phyloP scores from a whole-genome alignment of 2,113 vertebrate genomes.

The Chroicocephalus ridibundus region DNA sequence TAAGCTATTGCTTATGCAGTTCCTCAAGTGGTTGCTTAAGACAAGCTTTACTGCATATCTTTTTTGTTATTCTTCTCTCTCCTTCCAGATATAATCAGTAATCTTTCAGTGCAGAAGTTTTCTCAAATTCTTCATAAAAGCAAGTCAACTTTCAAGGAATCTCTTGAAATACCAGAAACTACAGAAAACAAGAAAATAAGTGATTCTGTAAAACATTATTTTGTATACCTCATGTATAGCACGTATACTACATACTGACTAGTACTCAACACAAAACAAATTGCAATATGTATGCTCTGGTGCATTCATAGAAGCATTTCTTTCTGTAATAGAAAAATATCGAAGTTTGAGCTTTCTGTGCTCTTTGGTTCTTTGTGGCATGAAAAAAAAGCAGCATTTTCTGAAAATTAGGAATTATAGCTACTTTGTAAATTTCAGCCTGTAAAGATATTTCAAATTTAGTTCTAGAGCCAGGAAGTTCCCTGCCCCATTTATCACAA shows the following conservation, averaged over 20 bases:
- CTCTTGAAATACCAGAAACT: neutral
- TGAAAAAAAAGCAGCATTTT: neutral
- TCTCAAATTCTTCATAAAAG: neutral
- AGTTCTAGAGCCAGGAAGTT: neutral
- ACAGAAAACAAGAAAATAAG: neutral
- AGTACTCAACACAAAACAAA: neutral
- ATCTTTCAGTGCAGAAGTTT: neutral
- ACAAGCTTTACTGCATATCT: neutral
- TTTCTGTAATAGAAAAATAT: neutral
- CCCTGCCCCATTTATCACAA: neutral
- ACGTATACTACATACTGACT: neutral
- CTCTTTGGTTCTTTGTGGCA: neutral
- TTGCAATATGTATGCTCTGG: neutral
- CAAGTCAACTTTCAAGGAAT: neutral
- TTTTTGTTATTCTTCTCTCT: neutral
- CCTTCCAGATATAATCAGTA: neutral
- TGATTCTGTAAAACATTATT: neutral
- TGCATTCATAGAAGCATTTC: rapidly evolving
- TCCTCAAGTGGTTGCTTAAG: neutral
- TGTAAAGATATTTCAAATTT: neutral
- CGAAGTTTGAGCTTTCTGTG: neutral
- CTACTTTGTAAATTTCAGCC: neutral
- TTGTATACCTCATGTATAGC: neutral
- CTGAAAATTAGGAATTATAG: neutral
- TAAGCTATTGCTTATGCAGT: neutral